These are phyloP conservation scores for Cremastinae sp. DNA, from an alignment of 2,888 invertebrate species.

Conservation along the genomic window DNA sequence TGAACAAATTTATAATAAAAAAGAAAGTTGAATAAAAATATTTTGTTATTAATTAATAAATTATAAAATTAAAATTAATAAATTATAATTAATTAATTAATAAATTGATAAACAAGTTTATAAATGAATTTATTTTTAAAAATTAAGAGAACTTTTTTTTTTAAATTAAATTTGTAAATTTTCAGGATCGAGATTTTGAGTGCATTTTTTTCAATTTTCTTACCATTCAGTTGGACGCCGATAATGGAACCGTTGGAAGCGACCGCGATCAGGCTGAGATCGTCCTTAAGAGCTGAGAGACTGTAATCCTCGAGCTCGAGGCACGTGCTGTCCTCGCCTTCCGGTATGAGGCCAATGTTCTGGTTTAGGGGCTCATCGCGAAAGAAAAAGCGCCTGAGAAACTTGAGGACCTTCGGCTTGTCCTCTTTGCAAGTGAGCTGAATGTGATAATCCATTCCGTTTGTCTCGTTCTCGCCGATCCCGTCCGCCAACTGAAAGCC, in stretches of 20 bases:
- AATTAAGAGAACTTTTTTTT: not conserved
- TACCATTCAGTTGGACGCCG: constrained; percentile 83
- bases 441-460: constrained; percentile 79
- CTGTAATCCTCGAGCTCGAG: constrained; percentile 85
- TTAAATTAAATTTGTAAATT: too few species aligned
- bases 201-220: constrained; percentile 57
- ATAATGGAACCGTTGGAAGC: constrained; percentile 83
- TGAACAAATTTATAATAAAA: not conserved
- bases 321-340: constrained; percentile 83
- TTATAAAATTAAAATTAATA: too few species aligned
- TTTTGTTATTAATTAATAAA: too few species aligned
- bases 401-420: constrained; percentile 81
- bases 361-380: constrained; percentile 87
- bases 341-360: constrained; percentile 83
- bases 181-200: not conserved
- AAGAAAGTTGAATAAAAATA: too few species aligned
- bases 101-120: too few species aligned
- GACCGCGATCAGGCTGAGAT: constrained; percentile 84
- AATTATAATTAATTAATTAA: too few species aligned
- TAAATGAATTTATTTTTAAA: too few species aligned
- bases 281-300: constrained; percentile 82
- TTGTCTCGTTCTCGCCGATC: constrained; percentile 61
- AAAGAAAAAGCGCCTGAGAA: constrained; percentile 86
- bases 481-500: constrained; percentile 73
- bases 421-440: constrained; percentile 81